Percentiles rank a stretch among this genome's conserved stretches.
These are phyloP conservation scores for Brachyptera risi DNA, from an alignment of 2,888 invertebrate species.

Conservation along the genomic window DNA sequence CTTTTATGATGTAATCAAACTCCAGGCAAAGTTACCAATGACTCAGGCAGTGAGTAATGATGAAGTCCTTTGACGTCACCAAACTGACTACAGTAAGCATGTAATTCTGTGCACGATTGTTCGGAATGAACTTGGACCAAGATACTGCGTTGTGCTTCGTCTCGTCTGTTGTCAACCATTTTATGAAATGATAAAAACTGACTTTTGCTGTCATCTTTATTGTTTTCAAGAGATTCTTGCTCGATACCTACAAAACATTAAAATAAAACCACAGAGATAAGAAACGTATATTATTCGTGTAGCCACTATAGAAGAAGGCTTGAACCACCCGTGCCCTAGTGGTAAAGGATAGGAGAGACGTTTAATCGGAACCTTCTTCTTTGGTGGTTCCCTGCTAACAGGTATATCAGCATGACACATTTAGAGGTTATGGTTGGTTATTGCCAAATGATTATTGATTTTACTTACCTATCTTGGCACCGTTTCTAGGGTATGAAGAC, in stretches of 20 bases:
- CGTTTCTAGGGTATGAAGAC: slow-evolving; percentile 1
- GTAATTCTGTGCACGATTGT: slow-evolving; percentile 62
- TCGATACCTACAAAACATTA: neutral
- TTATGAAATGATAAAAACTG: slow-evolving; percentile 51
- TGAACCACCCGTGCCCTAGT: too few relatives aligned
- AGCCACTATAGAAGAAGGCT: too few relatives aligned
- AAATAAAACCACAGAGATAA: neutral
- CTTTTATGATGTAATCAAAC: too few relatives aligned
- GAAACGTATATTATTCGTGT: neutral
- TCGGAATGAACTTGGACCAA: slow-evolving; percentile 73
- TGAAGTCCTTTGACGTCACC: slow-evolving; percentile 61
- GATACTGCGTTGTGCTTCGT: slow-evolving; percentile 64
- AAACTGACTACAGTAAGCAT: slow-evolving; percentile 63
- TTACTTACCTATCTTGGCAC: neutral
- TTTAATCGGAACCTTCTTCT: neutral
- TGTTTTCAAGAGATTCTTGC: neutral
- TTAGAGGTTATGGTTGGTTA: neutral
- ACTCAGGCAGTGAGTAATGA: slow-evolving; percentile 53
- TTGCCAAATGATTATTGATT: neutral
- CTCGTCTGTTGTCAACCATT: slow-evolving; percentile 54
- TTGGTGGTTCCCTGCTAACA: neutral
- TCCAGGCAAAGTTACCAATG: slow-evolving; percentile 40
- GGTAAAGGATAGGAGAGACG: neutral
- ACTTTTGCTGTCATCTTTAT: neutral
- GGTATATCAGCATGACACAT: too few relatives aligned